A percentile compares a stretch with the other conserved stretches of the same genome.
These are phyloP conservation scores for Embidobia sp. DNA, from an alignment of 2,888 invertebrate genomes.

Conservation along the genomic window DNA sequence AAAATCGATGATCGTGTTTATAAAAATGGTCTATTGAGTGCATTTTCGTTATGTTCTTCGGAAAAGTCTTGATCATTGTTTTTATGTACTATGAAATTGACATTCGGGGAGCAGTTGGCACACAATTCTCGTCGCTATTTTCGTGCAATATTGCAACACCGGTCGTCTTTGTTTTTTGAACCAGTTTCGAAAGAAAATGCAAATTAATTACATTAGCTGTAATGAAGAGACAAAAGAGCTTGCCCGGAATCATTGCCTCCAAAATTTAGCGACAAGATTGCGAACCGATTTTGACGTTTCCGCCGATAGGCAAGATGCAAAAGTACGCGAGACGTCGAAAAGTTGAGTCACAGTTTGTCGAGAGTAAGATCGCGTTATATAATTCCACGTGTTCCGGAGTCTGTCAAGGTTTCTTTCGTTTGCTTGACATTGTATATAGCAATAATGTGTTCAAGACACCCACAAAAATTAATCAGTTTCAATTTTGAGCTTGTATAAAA, in stretches of 20 bases:
- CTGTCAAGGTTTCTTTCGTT: slow-evolving; percentile 59
- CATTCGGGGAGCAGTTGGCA: slow-evolving; percentile 72
- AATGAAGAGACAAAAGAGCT: neutral
- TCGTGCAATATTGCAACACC: slow-evolving; percentile 69
- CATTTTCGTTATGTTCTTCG: too few relatives aligned
- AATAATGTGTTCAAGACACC: too few relatives aligned
- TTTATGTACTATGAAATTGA: slow-evolving; percentile 29
- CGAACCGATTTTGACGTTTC: neutral
- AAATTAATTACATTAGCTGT: slow-evolving; percentile 18
- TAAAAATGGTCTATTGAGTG: too few relatives aligned
- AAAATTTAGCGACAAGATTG: too few relatives aligned
- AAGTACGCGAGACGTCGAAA: neutral
- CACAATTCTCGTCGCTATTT: slow-evolving; percentile 72
- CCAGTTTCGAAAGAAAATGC: slow-evolving; percentile 21
- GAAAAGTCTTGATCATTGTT: slow-evolving; percentile 18
- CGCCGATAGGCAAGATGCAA: neutral
- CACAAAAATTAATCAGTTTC: too few relatives aligned
- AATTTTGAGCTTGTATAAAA: too few relatives aligned
- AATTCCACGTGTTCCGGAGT: slow-evolving; percentile 70
- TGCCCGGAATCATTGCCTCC: too few relatives aligned
- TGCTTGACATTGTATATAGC: slow-evolving; percentile 1
- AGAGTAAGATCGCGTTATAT: slow-evolving; percentile 58
- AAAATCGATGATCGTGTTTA: too few relatives aligned
- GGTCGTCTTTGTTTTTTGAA: slow-evolving; percentile 49
- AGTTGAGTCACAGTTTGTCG: slow-evolving; percentile 15